Evolutionary conservation across 2,888 invertebrate species (phyloP), one percentile per base, ranked within the genome.

Genomic region (Neria commutata): DNA sequence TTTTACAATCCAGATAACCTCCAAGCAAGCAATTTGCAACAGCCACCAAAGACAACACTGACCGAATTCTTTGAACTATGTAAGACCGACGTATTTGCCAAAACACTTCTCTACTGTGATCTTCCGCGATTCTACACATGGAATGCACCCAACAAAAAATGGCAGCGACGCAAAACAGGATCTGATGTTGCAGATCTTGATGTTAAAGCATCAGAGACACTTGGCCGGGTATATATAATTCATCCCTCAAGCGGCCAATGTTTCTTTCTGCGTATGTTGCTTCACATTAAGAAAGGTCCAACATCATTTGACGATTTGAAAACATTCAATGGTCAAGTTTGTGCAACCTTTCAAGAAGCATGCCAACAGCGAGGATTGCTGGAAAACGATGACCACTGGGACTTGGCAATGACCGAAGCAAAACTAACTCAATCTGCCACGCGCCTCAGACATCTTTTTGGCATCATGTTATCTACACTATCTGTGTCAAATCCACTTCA

Each of bases 251-350:
- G 55, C 46, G n/a, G 29, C 2, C 54, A 59, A 46, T 59, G 59
- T 19, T 47, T 45, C 17, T 59, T 46, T 16, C 17, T 58, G 21
- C 50, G 58, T 46, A 37, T 58, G 49, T 25, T 58, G 5, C 21
- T 58, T 8, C 19, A 19, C 11, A 19, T 42, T 14, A 16, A 54
- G 23, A 40, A 33, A 6, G 58, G 54, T 21, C 54, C 54, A 25
- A 53, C 34, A 50, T 76, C 74, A 58, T 74, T 74, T 54, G 6
- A 57, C 49, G 6, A 25, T 17, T 40, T 63, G 16, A 67, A 74
- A 71, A 79, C 74, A 56, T 72, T 80, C 48, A 66, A 79, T 70
- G 75, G 73, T 66, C 23, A 25, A 66, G 10, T 71, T 40, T 76
- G 57, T 58, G 59, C 25, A 29, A 72, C 76, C 58, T 80, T 67